Base-by-base conservation (phyloP, 2,888 invertebrate species). In the Drosophila meridiana region DNA sequence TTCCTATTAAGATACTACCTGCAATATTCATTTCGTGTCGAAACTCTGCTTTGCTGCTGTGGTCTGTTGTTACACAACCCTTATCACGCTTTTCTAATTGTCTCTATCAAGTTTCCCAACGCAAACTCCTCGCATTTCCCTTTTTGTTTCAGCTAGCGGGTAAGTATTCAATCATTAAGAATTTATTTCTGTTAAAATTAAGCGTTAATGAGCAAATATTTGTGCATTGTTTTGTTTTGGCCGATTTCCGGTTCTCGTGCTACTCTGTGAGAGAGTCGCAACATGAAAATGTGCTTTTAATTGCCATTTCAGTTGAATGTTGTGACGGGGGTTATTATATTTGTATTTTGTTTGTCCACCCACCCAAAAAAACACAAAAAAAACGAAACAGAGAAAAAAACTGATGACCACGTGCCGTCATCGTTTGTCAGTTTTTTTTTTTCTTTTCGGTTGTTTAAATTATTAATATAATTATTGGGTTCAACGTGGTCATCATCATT, bases 151-250 rank as follows among this genome's bases (percentile, higher is more conserved):
- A 78, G 78, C 53, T 42, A 28, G 30, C 62, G 53, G 79, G 77
- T 77, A 77, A 77, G 77, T 77, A 77, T 63, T 42, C 28, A 75
- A 43, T 59, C 57, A 59, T 57, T 40, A 52, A 57, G 60, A 58
- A 53, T 60, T 73, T 36, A 50, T 50, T 62, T 66, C 20, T 40
- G 55, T 76, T 61, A 64, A 64, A 69, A 59, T 79, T 66, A 75
- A 60, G 59, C 58, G 58, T 69, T 65, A 83, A 76, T 70, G 75
- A 89, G 84, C 89, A 85, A 89, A 85, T 85, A 85, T 85, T 84
- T 87, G 85, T 77, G 82, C 85, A 82, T 80, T 84, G 75, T 75
- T 72, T 69, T 66, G 64, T 55, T 57, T 61, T 76, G 56, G 28
- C 40, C 42, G 47, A 72, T 55, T 66, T 72, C 45, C 70, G 64